phyloP scores from a whole-genome alignment of 23 tunicate species.

The Trididemnum nubilum region DNA sequence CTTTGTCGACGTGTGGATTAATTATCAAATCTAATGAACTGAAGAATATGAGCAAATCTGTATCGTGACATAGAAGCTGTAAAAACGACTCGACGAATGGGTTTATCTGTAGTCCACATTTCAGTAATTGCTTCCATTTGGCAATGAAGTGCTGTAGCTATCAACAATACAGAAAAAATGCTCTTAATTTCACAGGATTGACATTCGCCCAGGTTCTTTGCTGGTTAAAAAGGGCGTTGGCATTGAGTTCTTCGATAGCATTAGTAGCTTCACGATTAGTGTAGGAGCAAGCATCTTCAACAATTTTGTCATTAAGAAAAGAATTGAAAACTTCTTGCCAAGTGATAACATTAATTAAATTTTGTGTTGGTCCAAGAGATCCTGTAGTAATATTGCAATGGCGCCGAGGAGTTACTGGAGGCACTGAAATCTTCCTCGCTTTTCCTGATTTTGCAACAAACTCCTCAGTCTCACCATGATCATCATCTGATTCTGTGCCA shows the following conservation, averaged over 20 bases:
- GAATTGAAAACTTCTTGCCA: conserved; percentile 13
- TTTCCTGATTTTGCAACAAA: conserved; percentile 30
- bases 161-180: conserved; percentile 16
- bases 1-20: background rate
- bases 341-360: background rate
- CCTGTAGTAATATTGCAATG: conserved; percentile 1
- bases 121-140: conserved; percentile 22
- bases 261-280: conserved; percentile 19
- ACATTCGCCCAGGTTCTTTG: background rate
- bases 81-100: conserved; percentile 23
- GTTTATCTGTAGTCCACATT: conserved; percentile 17
- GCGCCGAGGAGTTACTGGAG: conserved; percentile 26
- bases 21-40: conserved; percentile 22
- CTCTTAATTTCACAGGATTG: conserved; percentile 27
- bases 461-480: conserved; percentile 6
- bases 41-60: conserved; percentile 27
- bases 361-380: conserved; percentile 19
- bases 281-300: background rate
- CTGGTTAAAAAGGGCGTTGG: background rate
- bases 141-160: conserved; percentile 23
- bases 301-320: too few species aligned
- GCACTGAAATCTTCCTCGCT: background rate
- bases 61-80: conserved; percentile 12
- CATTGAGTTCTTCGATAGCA: conserved; percentile 13
- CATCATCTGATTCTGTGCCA: too few species aligned